phyloP scores from a whole-genome alignment of 2,113 vertebrate species.

The Mugil cephalus region DNA sequence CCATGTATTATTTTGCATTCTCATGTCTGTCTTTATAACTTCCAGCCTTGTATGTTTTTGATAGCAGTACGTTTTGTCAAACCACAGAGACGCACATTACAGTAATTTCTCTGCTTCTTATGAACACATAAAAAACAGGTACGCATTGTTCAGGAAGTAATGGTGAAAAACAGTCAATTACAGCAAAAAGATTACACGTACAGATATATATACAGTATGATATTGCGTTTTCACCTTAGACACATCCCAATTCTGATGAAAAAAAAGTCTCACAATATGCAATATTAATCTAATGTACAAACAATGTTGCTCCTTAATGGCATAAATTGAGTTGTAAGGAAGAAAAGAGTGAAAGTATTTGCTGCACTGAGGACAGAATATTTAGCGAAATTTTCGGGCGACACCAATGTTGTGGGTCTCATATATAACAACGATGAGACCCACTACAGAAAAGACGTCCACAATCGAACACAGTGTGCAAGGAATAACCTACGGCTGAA shows the following conservation, averaged over 20 bases:
- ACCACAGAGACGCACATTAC: background rate
- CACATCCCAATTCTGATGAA: slow-evolving; percentile 35
- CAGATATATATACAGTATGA: background rate
- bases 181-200: background rate
- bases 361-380: slow-evolving; percentile 14
- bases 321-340: slow-evolving; percentile 15
- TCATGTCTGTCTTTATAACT: no score
- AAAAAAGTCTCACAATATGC: slow-evolving; percentile 36
- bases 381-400: no score
- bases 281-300: slow-evolving; percentile 36
- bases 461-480: no score
- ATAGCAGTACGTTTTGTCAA: no score
- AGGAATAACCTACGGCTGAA: no score
- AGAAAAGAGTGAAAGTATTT: slow-evolving; percentile 32
- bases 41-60: no score
- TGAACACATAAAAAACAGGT: slow-evolving; percentile 18
- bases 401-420: no score
- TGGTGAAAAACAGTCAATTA: background rate
- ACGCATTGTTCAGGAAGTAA: background rate
- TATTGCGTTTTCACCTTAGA: slow-evolving; percentile 30
- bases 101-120: background rate
- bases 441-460: no score
- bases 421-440: no score
- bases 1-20: no score
- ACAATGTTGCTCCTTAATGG: slow-evolving; percentile 27